Evolutionary conservation across 2,113 vertebrate species (phyloP).

Genomic region (Gymnobelideus leadbeateri): DNA sequence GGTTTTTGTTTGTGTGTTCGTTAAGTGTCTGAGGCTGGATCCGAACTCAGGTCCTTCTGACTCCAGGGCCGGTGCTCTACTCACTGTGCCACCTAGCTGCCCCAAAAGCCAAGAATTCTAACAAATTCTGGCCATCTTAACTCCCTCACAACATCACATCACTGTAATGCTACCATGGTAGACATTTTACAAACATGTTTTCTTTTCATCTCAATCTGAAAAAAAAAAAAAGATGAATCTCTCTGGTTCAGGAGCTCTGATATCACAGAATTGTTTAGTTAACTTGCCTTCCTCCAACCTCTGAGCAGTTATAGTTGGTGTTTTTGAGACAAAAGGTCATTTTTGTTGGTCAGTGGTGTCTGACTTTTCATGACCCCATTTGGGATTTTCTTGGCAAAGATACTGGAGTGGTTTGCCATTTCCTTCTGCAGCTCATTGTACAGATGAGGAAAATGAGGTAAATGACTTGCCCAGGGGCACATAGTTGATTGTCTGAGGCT

Average conservation of each 20-base stretch:
- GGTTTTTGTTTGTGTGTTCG: no score
- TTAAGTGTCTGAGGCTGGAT: no score
- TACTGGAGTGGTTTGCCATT: background rate
- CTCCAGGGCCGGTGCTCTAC: no score
- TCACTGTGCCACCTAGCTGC: no score
- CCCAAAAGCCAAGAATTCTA: no score
- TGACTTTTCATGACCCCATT: background rate
- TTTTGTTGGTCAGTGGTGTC: background rate
- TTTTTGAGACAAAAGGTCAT: background rate
- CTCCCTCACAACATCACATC: background rate
- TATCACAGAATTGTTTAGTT: background rate
- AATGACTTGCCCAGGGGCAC: background rate
- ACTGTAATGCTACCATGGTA: no score
- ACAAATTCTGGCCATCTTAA: background rate
- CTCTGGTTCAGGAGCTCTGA: background rate
- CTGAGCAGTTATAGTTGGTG: background rate
- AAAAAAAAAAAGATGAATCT: background rate
- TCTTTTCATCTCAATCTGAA: background rate
- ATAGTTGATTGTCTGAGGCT: background rate
- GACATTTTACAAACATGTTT: background rate
- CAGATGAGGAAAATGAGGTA: background rate
- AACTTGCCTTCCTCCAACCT: background rate
- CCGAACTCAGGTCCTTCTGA: no score
- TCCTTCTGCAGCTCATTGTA: background rate
- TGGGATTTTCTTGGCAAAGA: background rate